Evolutionary conservation across 2,797 vertebrate species (phyloP).

Genomic region (Scomberomorus guttatus): DNA sequence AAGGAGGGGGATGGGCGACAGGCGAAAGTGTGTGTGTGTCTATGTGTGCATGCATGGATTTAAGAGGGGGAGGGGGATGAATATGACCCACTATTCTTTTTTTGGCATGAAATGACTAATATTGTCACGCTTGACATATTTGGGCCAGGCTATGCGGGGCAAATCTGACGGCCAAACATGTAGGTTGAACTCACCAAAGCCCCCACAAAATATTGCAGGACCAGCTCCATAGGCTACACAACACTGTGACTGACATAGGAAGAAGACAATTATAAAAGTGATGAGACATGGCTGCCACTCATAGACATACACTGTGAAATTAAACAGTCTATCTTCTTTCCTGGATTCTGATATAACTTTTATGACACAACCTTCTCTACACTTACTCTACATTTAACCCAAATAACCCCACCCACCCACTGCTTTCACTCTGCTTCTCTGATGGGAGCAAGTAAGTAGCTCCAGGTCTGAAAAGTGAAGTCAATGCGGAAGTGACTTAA

Average conservation of each 20-base stretch:
- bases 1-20: constrained; percentile 35
- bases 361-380: constrained; percentile 36
- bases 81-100: constrained; percentile 73
- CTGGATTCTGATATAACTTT: constrained; percentile 25
- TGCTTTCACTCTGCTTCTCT: constrained; percentile 6
- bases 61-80: constrained; percentile 55
- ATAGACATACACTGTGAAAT: neutral
- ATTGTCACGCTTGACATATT: constrained; percentile 74
- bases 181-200: constrained; percentile 45
- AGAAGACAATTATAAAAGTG: neutral
- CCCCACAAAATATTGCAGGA: constrained; percentile 11
- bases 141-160: constrained; percentile 56
- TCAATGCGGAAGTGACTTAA: too few relatives aligned
- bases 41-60: constrained; percentile 48
- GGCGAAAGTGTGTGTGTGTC: constrained; percentile 43
- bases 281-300: neutral
- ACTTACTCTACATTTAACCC: constrained; percentile 10
- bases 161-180: constrained; percentile 40
- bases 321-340: constrained; percentile 4
- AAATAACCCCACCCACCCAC: constrained; percentile 24
- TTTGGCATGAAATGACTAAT: constrained; percentile 74
- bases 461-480: too few relatives aligned
- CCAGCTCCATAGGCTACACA: neutral
- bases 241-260: constrained; percentile 7
- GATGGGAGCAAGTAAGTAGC: constrained; percentile 17